Percentiles rank a stretch among this genome's conserved stretches.
Evolutionary conservation across 2,113 vertebrate species (phyloP).

Genomic region (Crocuta crocuta): DNA sequence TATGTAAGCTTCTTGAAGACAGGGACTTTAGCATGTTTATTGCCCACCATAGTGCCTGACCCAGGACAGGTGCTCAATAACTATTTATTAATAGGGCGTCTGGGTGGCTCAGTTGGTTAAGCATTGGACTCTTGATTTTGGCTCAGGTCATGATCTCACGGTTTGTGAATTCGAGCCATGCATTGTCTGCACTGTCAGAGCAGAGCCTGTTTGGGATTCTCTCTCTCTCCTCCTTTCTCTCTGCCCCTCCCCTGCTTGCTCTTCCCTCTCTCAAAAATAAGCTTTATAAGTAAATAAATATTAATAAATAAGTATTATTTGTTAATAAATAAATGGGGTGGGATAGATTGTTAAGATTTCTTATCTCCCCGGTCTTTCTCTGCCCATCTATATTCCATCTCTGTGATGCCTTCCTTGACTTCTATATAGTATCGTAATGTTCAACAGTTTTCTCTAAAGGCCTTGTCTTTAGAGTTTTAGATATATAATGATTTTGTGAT

Average conservation of each 20-base stretch:
- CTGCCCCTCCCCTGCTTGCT: too few relatives aligned
- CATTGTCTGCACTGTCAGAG: too few relatives aligned
- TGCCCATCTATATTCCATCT: not conserved
- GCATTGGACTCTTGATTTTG: too few relatives aligned
- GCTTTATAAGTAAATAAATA: too few relatives aligned
- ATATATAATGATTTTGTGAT: conserved; percentile 62
- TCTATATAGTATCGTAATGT: not conserved
- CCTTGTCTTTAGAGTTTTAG: conserved; percentile 51
- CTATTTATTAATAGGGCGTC: not conserved
- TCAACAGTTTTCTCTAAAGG: conserved; percentile 18
- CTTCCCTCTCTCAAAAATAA: too few relatives aligned
- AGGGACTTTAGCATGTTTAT: not conserved
- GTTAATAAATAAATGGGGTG: not conserved
- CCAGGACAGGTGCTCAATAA: not conserved
- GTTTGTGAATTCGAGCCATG: too few relatives aligned
- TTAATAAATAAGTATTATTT: too few relatives aligned
- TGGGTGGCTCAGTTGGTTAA: too few relatives aligned
- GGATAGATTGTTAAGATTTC: not conserved
- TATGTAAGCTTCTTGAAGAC: not conserved
- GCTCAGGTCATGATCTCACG: too few relatives aligned
- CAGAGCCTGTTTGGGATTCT: too few relatives aligned
- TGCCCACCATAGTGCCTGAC: not conserved
- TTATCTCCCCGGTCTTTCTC: not conserved
- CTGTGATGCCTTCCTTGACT: not conserved
- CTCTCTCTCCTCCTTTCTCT: too few relatives aligned